Evolutionary conservation across 2,113 vertebrate genomes (phyloP).

Genomic region (Sylvietta virens): DNA sequence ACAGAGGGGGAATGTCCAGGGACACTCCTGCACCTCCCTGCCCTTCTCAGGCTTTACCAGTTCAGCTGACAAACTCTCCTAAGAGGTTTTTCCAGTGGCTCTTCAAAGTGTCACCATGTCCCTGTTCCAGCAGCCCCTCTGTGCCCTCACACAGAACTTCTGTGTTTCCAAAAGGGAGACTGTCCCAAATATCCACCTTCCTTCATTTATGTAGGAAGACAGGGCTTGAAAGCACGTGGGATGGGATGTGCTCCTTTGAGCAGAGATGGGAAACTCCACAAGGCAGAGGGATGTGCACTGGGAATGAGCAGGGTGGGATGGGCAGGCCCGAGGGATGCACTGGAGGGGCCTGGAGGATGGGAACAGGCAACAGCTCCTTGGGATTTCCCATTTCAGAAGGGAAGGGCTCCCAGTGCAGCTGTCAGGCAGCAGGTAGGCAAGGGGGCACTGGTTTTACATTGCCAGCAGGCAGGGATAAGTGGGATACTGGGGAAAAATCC

Average conservation of each 20-base stretch:
- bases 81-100: background rate
- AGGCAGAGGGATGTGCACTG: background rate
- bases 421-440: background rate
- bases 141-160: background rate
- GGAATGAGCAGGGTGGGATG: fast-evolving
- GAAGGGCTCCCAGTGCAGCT: background rate
- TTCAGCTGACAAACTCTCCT: background rate
- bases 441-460: background rate
- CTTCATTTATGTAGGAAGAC: background rate
- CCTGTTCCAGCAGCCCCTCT: background rate
- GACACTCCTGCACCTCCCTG: background rate
- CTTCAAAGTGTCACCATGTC: background rate
- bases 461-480: background rate
- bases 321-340: background rate
- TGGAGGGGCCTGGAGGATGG: fast-evolving
- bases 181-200: background rate
- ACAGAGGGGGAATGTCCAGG: background rate
- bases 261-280: background rate
- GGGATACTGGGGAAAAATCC: background rate
- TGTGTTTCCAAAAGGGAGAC: background rate
- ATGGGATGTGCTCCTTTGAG: background rate
- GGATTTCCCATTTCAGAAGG: background rate
- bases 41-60: background rate
- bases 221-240: background rate
- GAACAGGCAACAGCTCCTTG: background rate